A percentile compares a stretch with the other conserved stretches of the same genome.
Evolutionary conservation across 2,888 invertebrate species (phyloP).

Genomic region (Cyaniris semiargus): DNA sequence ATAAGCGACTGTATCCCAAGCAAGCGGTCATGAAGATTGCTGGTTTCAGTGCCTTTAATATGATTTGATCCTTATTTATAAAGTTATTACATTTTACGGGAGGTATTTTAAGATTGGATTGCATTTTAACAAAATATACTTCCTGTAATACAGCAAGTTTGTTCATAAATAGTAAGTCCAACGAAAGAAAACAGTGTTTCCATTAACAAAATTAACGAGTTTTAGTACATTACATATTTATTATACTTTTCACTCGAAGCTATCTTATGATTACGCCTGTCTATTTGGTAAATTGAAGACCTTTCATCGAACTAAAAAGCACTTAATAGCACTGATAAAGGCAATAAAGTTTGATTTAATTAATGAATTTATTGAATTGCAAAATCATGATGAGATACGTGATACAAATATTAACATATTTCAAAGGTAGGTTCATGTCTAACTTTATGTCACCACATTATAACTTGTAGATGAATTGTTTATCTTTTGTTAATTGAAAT

Average conservation of each 20-base stretch:
- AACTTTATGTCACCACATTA: neutral
- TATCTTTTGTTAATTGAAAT: conserved; percentile 3
- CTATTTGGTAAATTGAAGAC: neutral
- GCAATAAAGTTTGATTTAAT: neutral
- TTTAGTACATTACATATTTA: neutral
- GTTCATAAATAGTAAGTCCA: neutral
- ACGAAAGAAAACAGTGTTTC: neutral
- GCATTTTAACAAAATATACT: neutral
- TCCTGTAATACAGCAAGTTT: neutral
- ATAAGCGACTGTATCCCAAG: neutral
- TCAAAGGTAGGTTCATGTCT: neutral
- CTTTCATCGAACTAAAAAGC: neutral
- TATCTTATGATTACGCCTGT: neutral
- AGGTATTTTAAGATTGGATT: neutral
- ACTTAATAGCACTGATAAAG: neutral
- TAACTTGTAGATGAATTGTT: neutral
- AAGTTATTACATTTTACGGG: conserved; percentile 3
- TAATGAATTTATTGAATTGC: neutral
- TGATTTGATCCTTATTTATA: neutral
- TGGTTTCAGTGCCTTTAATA: neutral
- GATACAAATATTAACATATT: neutral
- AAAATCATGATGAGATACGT: neutral
- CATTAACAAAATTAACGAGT: neutral
- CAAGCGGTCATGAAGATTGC: neutral
- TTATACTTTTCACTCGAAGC: neutral